Base-by-base conservation (phyloP, 2,888 invertebrate genomes). In the Danaus chrysippus region DNA sequence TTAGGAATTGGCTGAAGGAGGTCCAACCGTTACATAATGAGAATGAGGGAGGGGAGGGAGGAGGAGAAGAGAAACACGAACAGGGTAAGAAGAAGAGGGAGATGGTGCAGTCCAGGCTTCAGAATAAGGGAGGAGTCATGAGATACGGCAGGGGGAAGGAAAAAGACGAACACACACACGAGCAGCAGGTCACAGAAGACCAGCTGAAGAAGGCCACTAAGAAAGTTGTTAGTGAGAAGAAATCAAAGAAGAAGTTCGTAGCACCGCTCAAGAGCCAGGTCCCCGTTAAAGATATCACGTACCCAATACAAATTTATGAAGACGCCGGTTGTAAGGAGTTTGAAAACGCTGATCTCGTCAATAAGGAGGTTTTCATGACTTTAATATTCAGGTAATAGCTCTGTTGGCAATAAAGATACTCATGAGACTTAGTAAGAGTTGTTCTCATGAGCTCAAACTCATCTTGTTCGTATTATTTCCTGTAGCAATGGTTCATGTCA, bases 401-500 rank as follows among this genome's bases (percentile, higher is more conserved):
- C 13, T 54, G 53, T n/a, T 1, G 23, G 23, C 23, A 1, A 3
- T 5, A 23, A 1, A 5, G 2, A 23, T 5, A 23, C 23, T 23
- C 23, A 23, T 23, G 23, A 23, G 2, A 23, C 23, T 23, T 5
- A 23, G 2, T 5, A 23, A 5, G 23, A 23, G 23, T 1, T 1
- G 23, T 23, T 23, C 23, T 23, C 23, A 23, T 5, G 5, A 1
- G 23, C 23, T 23, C 23, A 34, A 34, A 34, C 23, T 34, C 23
- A 34, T 34, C 3, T 3, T 6, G 3, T 34, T 34, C 23, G 23
- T 34, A 34, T 13, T 15, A 56, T 59, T 53, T 0, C 12, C 11
- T 77, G 72, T 73, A 91, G 90, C 58, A 87, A 89, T 68, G 86
- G 84, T 13, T 87, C 80, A 71, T 81, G 77, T 66, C 89, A 91